Evolutionary conservation across 2,888 invertebrate genomes (phyloP).

Genomic region (Orthonevra nobilis): DNA sequence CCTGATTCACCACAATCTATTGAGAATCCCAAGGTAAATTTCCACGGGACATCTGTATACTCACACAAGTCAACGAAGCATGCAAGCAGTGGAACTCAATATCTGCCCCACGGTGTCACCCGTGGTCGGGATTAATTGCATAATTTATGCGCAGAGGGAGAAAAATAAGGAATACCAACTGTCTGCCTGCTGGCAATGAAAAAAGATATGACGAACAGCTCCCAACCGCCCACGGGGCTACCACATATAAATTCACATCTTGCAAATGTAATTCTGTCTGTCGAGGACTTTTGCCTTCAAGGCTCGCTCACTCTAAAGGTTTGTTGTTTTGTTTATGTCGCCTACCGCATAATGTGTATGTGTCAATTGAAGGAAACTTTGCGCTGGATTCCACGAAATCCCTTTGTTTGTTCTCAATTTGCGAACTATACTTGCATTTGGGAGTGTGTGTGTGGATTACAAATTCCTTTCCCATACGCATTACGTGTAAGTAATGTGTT

Average conservation of each 20-base stretch:
- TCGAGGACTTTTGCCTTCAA: slow-evolving; percentile 43
- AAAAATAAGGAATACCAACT: slow-evolving; percentile 6
- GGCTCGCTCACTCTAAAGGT: not conserved
- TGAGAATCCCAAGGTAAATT: slow-evolving; percentile 41
- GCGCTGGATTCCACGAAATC: not conserved
- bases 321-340: slow-evolving; percentile 7
- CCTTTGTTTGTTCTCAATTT: slow-evolving; percentile 17
- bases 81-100: slow-evolving; percentile 9
- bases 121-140: slow-evolving; percentile 58
- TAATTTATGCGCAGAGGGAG: slow-evolving; percentile 53
- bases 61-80: not conserved
- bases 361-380: slow-evolving; percentile 49
- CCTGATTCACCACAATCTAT: slow-evolving; percentile 55
- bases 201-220: slow-evolving; percentile 41
- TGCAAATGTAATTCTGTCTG: slow-evolving; percentile 39
- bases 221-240: slow-evolving; percentile 20
- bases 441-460: slow-evolving; percentile 38
- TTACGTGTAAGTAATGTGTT: slow-evolving; percentile 30
- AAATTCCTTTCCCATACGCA: slow-evolving; percentile 24
- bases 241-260: slow-evolving; percentile 55
- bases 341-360: slow-evolving; percentile 22
- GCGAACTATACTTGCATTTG: slow-evolving; percentile 11
- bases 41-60: slow-evolving; percentile 17
- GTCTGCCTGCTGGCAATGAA: slow-evolving; percentile 30
- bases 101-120: slow-evolving; percentile 12